Conservation (phyloP, 2,888 invertebrate genomes). For the Fissipunctia ypsillon region DNA sequence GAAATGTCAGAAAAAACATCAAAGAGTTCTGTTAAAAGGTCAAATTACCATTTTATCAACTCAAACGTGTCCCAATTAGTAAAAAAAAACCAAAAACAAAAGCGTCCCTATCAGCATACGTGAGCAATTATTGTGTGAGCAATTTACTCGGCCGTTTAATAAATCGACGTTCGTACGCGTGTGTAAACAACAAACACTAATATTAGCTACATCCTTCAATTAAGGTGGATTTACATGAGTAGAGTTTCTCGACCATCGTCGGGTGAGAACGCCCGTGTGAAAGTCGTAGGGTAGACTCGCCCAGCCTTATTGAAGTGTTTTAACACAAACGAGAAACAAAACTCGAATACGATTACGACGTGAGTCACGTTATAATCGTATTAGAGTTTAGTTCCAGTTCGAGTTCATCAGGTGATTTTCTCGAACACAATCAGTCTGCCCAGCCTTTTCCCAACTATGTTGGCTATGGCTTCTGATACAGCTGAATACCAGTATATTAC, state of each 20-base stretch:
- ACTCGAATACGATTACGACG: no score
- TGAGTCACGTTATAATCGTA: background rate
- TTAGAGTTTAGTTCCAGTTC: no score
- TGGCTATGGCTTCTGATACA: background rate
- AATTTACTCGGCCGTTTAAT: slow-evolving; percentile 9
- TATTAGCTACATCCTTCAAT: slow-evolving; percentile 18
- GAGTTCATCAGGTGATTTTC: background rate
- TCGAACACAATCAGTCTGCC: background rate
- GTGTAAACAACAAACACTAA: background rate
- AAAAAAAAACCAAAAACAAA: slow-evolving; percentile 2
- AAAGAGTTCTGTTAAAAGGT: background rate
- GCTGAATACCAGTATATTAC: background rate
- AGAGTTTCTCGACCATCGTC: background rate
- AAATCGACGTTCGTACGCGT: background rate
- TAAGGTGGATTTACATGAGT: background rate
- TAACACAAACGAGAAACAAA: background rate
- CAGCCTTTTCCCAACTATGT: background rate
- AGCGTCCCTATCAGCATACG: background rate
- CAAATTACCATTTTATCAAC: background rate
- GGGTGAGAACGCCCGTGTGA: background rate
- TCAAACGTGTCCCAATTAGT: slow-evolving; percentile 8
- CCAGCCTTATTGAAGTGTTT: background rate
- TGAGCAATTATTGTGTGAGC: slow-evolving; percentile 11
- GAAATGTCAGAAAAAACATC: background rate
- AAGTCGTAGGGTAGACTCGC: background rate